Percentiles rank a stretch among this genome's conserved stretches.
These are phyloP conservation scores for Numenius phaeopus DNA, from an alignment of 2,797 vertebrate genomes.

Conservation along the genomic window DNA sequence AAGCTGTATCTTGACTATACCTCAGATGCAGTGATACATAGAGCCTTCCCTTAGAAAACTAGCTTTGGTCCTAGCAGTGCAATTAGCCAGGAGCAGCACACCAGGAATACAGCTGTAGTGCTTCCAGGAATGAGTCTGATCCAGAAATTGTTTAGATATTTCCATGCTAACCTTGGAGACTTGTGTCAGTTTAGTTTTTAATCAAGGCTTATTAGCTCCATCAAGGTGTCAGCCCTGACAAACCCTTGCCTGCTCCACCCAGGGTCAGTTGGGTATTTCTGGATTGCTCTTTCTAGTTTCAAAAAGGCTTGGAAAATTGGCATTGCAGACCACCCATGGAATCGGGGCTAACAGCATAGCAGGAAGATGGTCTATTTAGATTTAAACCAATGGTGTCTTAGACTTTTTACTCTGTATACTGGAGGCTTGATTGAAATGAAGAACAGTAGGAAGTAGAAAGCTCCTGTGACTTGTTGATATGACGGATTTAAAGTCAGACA, in stretches of 20 bases:
- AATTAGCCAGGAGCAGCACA: not conserved
- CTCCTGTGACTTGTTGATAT: not conserved
- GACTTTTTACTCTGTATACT: not conserved
- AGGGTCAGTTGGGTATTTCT: not conserved
- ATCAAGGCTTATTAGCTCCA: not conserved
- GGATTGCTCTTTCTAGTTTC: not conserved
- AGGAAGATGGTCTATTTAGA: not conserved
- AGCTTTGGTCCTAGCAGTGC: not conserved
- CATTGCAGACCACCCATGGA: not conserved
- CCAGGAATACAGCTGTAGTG: not conserved
- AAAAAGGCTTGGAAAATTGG: not conserved
- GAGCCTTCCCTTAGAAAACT: not conserved
- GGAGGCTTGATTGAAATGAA: not conserved
- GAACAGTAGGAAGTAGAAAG: not conserved
- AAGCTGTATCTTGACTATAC: not conserved
- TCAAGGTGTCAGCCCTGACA: not conserved
- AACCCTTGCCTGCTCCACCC: not conserved
- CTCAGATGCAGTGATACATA: not conserved
- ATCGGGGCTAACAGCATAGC: not conserved
- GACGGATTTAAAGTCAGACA: not conserved
- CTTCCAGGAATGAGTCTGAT: not conserved
- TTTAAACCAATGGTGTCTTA: not conserved
- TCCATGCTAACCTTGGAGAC: not conserved
- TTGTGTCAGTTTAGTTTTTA: not conserved
- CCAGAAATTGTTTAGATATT: not conserved